These are phyloP conservation scores for Cathartes aura DNA, from an alignment of 2,113 vertebrate species.

Conservation along the genomic window DNA sequence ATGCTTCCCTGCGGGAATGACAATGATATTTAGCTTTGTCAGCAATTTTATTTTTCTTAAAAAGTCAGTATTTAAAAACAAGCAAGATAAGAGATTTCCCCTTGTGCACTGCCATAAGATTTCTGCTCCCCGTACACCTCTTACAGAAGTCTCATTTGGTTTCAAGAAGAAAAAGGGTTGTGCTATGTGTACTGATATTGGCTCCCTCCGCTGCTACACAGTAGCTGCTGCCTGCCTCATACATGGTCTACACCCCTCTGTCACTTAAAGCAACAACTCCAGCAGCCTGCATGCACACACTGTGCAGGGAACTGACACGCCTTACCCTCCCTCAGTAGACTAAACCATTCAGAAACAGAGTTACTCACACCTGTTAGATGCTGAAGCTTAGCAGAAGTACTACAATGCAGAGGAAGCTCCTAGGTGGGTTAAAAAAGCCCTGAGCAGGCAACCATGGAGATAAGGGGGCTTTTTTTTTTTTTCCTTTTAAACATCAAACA, in stretches of 20 bases:
- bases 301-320: fast-evolving
- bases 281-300: fast-evolving
- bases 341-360: neutral
- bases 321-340: neutral
- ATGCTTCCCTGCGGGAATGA: neutral
- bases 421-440: neutral
- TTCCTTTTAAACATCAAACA: neutral
- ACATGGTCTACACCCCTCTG: neutral
- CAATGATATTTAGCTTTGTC: neutral
- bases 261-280: neutral
- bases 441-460: neutral
- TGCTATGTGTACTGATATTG: neutral
- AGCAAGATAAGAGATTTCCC: neutral
- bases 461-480: neutral
- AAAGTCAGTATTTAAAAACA: conserved; percentile 34
- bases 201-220: neutral
- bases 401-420: neutral
- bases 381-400: neutral
- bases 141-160: neutral
- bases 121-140: neutral
- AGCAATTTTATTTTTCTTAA: conserved; percentile 46
- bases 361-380: neutral
- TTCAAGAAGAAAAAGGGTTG: neutral
- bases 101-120: neutral
- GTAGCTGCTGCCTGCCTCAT: neutral